phyloP scores from a whole-genome alignment of 2,888 invertebrate species.

The Latrodectus hesperus region DNA sequence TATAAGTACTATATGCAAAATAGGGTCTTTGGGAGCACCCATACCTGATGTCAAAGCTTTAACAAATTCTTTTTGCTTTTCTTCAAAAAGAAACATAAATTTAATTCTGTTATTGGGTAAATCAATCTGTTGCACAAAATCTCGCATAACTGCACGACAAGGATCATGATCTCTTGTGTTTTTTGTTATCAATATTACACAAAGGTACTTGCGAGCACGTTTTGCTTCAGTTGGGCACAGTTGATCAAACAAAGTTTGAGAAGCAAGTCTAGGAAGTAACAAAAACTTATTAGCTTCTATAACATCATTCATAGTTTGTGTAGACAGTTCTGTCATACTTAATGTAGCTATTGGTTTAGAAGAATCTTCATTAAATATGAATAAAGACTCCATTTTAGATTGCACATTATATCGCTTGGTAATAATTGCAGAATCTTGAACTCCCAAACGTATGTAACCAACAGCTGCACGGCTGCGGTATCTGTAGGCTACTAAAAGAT shows the following conservation, averaged over 20 bases:
- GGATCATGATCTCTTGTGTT: constrained; percentile 79
- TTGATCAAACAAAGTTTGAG: constrained; percentile 89
- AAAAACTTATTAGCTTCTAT: constrained; percentile 92
- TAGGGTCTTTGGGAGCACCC: constrained; percentile 79
- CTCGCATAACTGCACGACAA: constrained; percentile 82
- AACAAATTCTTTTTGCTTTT: constrained; percentile 88
- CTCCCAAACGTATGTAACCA: constrained; percentile 80
- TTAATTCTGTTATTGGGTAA: constrained; percentile 69
- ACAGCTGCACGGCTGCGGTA: constrained; percentile 90
- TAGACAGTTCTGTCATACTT: constrained; percentile 91
- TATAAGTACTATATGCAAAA: constrained; percentile 87
- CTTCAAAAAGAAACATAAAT: constrained; percentile 90
- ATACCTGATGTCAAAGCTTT: constrained; percentile 80
- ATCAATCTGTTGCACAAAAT: constrained; percentile 81
- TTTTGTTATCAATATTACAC: constrained; percentile 86
- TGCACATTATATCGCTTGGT: constrained; percentile 82
- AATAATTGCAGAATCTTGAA: constrained; percentile 63
- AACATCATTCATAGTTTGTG: constrained; percentile 89
- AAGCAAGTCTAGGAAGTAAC: constrained; percentile 89
- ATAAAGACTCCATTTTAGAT: constrained; percentile 84
- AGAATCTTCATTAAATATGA: constrained; percentile 91
- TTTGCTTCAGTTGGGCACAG: constrained; percentile 93
- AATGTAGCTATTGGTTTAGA: constrained; percentile 88
- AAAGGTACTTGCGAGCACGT: constrained; percentile 82
- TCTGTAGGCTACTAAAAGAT: constrained; percentile 90